Conservation (phyloP, 2,888 invertebrate species). For the Mechanitis messenoides region DNA sequence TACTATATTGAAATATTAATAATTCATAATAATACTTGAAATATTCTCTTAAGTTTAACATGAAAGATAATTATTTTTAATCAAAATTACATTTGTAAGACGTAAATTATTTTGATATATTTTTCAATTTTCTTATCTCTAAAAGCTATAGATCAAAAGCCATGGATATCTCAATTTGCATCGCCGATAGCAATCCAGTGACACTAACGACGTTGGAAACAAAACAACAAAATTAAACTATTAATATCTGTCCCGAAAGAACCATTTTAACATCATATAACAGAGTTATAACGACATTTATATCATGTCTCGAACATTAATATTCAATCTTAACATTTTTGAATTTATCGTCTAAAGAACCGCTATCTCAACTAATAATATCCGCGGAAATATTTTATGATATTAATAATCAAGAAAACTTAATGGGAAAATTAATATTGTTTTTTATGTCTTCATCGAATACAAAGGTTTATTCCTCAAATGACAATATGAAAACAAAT, state of each 20-base stretch:
- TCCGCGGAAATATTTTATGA: conserved; percentile 10
- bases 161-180: conserved; percentile 69
- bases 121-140: conserved; percentile 34
- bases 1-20: too few species aligned
- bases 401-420: conserved; percentile 4
- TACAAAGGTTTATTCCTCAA: not conserved
- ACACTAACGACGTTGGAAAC: conserved; percentile 66
- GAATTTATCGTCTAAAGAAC: conserved; percentile 29
- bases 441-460: conserved; percentile 3
- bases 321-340: conserved; percentile 33
- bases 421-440: conserved; percentile 11
- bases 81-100: too few species aligned
- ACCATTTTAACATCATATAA: conserved; percentile 49
- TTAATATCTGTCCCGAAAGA: conserved; percentile 62
- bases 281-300: conserved; percentile 47
- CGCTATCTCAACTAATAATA: conserved; percentile 22
- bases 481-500: too few species aligned
- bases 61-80: too few species aligned
- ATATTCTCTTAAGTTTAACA: too few species aligned
- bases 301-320: conserved; percentile 31
- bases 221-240: conserved; percentile 67
- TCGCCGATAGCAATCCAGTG: conserved; percentile 55
- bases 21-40: too few species aligned
- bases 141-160: conserved; percentile 61
- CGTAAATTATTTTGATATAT: too few species aligned